Conservation (phyloP, 2,113 vertebrate genomes). For the Neolamprologus hecqui region DNA sequence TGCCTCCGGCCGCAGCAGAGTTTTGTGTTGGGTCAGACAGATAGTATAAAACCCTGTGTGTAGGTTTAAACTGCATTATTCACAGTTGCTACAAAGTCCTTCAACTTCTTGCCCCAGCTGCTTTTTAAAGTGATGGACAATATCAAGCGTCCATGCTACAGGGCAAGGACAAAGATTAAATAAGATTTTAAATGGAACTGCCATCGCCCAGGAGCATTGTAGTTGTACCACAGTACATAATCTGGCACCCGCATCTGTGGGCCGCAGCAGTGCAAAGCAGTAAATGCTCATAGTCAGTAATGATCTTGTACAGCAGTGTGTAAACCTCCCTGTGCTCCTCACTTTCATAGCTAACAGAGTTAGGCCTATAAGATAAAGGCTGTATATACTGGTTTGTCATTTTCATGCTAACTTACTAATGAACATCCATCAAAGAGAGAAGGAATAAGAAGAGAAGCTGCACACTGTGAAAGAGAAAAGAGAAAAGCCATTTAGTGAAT, state of each 20-base stretch:
- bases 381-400: background rate
- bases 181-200: background rate
- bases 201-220: background rate
- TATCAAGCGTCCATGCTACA: background rate
- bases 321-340: background rate
- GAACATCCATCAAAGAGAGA: background rate
- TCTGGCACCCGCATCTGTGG: background rate
- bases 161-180: background rate
- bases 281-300: background rate
- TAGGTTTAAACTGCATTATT: background rate
- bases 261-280: background rate
- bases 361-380: background rate
- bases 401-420: background rate
- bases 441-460: background rate
- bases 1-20: background rate
- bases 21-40: background rate
- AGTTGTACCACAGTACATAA: background rate
- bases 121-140: background rate
- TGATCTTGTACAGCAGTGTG: background rate
- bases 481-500: background rate
- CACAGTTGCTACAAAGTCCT: constrained; percentile 7
- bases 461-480: background rate
- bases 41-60: background rate
- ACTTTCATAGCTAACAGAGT: background rate
- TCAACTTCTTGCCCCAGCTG: background rate